phyloP scores from a whole-genome alignment of 2,888 invertebrate genomes.

The Mimas tiliae region DNA sequence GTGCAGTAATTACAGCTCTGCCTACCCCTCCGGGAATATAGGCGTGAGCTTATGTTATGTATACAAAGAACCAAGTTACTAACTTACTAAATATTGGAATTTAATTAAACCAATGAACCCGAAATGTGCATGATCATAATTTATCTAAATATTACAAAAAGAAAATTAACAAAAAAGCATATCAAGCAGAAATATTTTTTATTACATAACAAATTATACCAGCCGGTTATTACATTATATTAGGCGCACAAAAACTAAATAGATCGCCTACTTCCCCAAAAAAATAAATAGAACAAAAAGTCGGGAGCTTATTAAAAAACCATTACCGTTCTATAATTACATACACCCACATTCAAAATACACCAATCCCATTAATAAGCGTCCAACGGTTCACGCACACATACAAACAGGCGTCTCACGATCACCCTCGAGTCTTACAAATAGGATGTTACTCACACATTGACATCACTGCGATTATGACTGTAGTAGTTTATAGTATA shows the following conservation, averaged over 20 bases:
- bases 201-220: conserved; percentile 23
- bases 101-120: background rate
- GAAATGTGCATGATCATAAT: background rate
- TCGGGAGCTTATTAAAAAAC: conserved; percentile 78
- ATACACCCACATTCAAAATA: conserved; percentile 71
- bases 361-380: conserved; percentile 77
- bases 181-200: conserved; percentile 22
- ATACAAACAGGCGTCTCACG: conserved; percentile 43
- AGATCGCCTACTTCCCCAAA: conserved; percentile 35
- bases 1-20: no score
- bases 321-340: conserved; percentile 80
- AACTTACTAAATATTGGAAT: background rate
- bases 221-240: conserved; percentile 27
- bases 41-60: no score
- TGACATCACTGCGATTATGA: conserved; percentile 35
- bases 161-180: background rate
- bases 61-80: background rate
- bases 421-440: conserved; percentile 44
- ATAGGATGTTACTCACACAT: conserved; percentile 56
- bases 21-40: no score
- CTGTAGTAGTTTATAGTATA: conserved; percentile 48
- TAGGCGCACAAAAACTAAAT: conserved; percentile 26
- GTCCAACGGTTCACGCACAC: conserved; percentile 65
- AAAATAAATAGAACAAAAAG: conserved; percentile 51
- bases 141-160: background rate